Percentiles rank a stretch among this genome's conserved stretches.
phyloP scores from a whole-genome alignment of 2,113 vertebrate genomes.

The Oostethus manadensis region DNA sequence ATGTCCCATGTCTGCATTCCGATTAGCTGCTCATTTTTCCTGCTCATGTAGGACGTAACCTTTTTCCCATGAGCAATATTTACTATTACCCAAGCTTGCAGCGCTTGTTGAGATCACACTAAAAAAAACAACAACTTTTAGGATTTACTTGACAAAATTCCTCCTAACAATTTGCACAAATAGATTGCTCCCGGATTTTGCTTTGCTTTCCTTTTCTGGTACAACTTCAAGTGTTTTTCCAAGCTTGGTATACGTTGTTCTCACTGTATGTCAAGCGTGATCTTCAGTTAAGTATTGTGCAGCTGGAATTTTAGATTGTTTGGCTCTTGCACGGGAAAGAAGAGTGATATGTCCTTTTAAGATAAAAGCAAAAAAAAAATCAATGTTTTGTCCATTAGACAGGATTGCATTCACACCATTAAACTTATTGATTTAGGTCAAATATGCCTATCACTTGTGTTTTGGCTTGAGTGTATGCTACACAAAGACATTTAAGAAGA shows the following conservation, averaged over 20 bases:
- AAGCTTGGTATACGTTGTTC: slow-evolving; percentile 31
- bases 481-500: slow-evolving; percentile 6
- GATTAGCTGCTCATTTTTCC: no score
- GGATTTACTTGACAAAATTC: no score
- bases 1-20: no score
- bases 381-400: slow-evolving; percentile 32
- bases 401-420: slow-evolving; percentile 35
- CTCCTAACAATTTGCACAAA: no score
- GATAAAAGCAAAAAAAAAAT: slow-evolving; percentile 9
- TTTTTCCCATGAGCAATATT: no score
- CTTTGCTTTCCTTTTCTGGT: slow-evolving; percentile 51
- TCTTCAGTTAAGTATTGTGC: slow-evolving; percentile 18
- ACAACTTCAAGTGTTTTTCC: slow-evolving; percentile 40
- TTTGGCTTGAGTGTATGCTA: slow-evolving; percentile 19
- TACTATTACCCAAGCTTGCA: no score
- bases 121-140: no score
- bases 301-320: slow-evolving; percentile 13
- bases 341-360: slow-evolving; percentile 22
- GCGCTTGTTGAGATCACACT: no score
- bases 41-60: no score
- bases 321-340: slow-evolving; percentile 20
- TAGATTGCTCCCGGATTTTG: no score
- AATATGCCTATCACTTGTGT: slow-evolving; percentile 14
- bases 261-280: slow-evolving; percentile 40
- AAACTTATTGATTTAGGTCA: slow-evolving; percentile 42